phyloP scores from a whole-genome alignment of 2,797 vertebrate genomes.

The Rachycentron canadum region DNA sequence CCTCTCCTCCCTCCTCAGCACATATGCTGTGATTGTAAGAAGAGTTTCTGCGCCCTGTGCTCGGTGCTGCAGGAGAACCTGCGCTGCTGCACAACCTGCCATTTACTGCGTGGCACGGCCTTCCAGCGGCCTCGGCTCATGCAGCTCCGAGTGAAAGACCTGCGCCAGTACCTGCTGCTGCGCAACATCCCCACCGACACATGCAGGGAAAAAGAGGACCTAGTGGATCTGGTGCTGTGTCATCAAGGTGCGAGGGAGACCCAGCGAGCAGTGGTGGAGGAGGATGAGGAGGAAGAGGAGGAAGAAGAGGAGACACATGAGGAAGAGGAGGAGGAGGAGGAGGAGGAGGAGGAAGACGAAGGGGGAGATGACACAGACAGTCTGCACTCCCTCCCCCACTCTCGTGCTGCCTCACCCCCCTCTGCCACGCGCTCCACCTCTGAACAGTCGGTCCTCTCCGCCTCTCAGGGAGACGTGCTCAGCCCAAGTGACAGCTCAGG shows the following conservation, averaged over 20 bases:
- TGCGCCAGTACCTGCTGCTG: conserved; percentile 95
- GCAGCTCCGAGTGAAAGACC: conserved; percentile 94
- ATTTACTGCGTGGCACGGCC: conserved; percentile 92
- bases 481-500: conserved; percentile 89
- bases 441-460: conserved; percentile 86
- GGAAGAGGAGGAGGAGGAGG: conserved; percentile 71
- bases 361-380: conserved; percentile 86
- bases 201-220: conserved; percentile 96
- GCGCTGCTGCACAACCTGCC: conserved; percentile 93
- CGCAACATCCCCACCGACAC: conserved; percentile 95
- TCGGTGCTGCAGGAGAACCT: conserved; percentile 93
- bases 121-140: conserved; percentile 95
- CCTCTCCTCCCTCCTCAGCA: conserved; percentile 82
- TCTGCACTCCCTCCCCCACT: conserved; percentile 84
- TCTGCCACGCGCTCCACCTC: conserved; percentile 83
- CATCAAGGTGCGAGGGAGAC: conserved; percentile 88
- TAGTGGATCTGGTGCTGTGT: conserved; percentile 96
- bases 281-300: conserved; percentile 65
- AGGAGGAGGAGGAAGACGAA: conserved; percentile 73
- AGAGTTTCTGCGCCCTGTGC: conserved; percentile 96
- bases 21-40: conserved; percentile 96
- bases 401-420: conserved; percentile 86
- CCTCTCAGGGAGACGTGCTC: conserved; percentile 89
- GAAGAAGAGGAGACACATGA: conserved; percentile 19
- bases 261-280: conserved; percentile 79